These are phyloP conservation scores for Lycocerus yunnanus DNA, from an alignment of 2,888 invertebrate species.

Conservation along the genomic window DNA sequence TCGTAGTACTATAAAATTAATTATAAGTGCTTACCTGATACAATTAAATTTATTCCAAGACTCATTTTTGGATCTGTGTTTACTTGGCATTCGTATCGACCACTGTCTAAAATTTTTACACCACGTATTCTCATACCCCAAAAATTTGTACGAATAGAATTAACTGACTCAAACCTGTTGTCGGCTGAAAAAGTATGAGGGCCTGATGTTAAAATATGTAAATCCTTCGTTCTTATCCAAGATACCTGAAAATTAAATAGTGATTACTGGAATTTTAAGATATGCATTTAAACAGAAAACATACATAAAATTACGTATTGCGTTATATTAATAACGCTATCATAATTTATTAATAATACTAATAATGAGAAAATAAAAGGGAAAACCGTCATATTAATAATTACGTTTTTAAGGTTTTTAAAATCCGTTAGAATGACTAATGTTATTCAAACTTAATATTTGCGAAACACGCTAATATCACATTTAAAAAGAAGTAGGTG, in stretches of 20 bases:
- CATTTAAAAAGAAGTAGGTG: background rate
- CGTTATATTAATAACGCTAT: background rate
- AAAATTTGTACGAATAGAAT: slow-evolving; percentile 58
- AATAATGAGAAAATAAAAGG: background rate
- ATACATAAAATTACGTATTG: background rate
- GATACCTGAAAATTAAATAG: slow-evolving; percentile 63
- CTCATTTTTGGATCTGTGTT: slow-evolving; percentile 78
- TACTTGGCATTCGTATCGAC: slow-evolving; percentile 75
- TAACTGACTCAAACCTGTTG: slow-evolving; percentile 64
- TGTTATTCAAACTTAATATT: background rate
- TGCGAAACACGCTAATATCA: background rate
- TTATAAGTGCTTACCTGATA: slow-evolving; percentile 59
- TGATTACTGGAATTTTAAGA: background rate
- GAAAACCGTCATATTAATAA: background rate
- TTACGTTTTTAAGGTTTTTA: background rate
- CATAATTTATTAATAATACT: too few species aligned
- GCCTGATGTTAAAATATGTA: slow-evolving; percentile 72
- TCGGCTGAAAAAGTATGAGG: slow-evolving; percentile 70
- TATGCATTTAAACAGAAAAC: background rate
- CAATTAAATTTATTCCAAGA: slow-evolving; percentile 66
- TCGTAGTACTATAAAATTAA: background rate
- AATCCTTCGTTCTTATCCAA: slow-evolving; percentile 72
- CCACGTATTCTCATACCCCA: slow-evolving; percentile 66
- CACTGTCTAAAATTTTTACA: slow-evolving; percentile 65
- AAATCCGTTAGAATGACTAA: background rate